Conservation (phyloP, 2,797 vertebrate species). For the Hozukius guyotensis region DNA sequence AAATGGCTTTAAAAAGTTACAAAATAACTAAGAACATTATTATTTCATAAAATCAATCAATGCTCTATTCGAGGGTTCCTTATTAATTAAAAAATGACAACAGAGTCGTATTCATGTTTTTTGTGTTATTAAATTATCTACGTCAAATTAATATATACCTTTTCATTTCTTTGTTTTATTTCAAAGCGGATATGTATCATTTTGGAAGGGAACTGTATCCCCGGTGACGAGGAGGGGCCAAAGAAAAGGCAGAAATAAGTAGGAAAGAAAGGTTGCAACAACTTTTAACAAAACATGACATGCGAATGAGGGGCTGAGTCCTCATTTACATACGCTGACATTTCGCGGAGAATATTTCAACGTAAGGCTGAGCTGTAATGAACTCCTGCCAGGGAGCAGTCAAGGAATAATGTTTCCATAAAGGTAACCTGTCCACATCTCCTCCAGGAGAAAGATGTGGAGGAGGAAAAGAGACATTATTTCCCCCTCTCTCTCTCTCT, state of each 20-base stretch:
- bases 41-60: not conserved
- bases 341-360: conserved; percentile 99
- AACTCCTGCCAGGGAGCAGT: conserved; percentile 97
- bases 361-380: conserved; percentile 95
- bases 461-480: conserved; percentile 83
- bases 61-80: not conserved
- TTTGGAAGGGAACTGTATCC: conserved; percentile 17
- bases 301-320: conserved; percentile 84
- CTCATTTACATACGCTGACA: conserved; percentile 99
- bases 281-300: conserved; percentile 93
- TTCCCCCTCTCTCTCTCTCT: conserved; percentile 70
- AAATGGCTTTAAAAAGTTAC: not conserved
- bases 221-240: conserved; percentile 26
- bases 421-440: conserved; percentile 98
- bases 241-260: conserved; percentile 59
- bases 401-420: conserved; percentile 99
- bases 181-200: conserved; percentile 1
- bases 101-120: not conserved
- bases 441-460: conserved; percentile 92
- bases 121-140: not conserved
- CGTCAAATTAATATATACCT: not conserved
- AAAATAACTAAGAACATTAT: not conserved
- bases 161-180: not conserved
- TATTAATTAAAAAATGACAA: not conserved
- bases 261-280: conserved; percentile 83